Percentiles rank a stretch among this genome's conserved stretches.
Conservation (phyloP, 2,888 invertebrate species). For the Cantharis lateralis region DNA sequence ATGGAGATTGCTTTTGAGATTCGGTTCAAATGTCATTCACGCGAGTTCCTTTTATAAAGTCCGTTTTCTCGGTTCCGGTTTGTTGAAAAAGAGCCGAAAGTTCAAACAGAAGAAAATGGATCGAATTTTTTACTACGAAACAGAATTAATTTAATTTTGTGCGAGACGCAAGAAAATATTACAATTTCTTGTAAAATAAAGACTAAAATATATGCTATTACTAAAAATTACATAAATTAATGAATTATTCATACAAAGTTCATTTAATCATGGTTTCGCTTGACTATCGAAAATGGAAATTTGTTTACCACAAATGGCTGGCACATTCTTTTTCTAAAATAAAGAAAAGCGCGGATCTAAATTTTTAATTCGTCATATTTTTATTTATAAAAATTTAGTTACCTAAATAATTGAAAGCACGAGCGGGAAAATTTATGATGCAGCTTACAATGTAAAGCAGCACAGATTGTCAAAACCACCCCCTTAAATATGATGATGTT, state of each 20-base stretch:
- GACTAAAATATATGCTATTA: not conserved
- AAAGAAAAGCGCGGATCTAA: not conserved
- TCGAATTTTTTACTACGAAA: not conserved
- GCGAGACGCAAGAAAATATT: not conserved
- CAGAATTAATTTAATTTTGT: not conserved
- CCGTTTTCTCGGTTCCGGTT: not conserved
- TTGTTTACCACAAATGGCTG: not conserved
- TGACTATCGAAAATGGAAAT: not conserved
- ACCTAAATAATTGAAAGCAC: too few relatives aligned
- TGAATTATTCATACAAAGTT: not conserved
- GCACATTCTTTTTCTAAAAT: not conserved
- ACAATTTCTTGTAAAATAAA: not conserved
- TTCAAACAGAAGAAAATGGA: not conserved
- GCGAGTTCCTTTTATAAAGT: not conserved
- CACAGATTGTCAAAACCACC: slow-evolving; percentile 1
- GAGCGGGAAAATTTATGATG: not conserved
- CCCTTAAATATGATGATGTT: slow-evolving; percentile 7
- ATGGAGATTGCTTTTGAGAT: not conserved
- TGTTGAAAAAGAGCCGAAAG: not conserved
- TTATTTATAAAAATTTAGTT: not conserved
- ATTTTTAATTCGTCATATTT: not conserved
- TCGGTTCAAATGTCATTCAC: not conserved
- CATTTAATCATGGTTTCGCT: not conserved
- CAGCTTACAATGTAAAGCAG: not conserved
- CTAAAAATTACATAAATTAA: not conserved